Evolutionary conservation across 1,140 invertebrate species (phyloP).

Genomic region (Heliconius hewitsoni): DNA sequence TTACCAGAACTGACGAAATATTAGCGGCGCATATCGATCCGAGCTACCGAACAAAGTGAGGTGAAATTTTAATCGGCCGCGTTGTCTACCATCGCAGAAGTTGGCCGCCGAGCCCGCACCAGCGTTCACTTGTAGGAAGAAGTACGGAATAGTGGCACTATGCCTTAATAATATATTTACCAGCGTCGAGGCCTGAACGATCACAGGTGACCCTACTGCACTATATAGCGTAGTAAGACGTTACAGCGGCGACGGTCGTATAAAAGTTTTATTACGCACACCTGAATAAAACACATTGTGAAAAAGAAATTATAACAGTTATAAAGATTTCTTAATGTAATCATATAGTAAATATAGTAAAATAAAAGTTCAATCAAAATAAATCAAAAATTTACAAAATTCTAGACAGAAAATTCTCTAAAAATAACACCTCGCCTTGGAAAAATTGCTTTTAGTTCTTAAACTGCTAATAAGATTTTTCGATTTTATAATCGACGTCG

Average conservation of each 20-base stretch:
- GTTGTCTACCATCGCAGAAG: slow-evolving; percentile 66
- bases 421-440: too few species aligned
- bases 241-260: too few species aligned
- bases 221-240: too few species aligned
- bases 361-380: too few species aligned
- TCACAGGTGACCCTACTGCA: slow-evolving; percentile 38
- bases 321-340: neutral
- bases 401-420: too few species aligned
- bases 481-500: too few species aligned
- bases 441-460: too few species aligned
- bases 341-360: too few species aligned
- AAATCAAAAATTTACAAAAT: too few species aligned
- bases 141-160: slow-evolving; percentile 23
- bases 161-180: slow-evolving; percentile 51
- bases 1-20: slow-evolving; percentile 38
- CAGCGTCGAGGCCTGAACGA: neutral
- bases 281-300: too few species aligned
- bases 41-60: slow-evolving; percentile 69
- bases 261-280: too few species aligned
- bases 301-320: neutral
- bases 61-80: slow-evolving; percentile 78
- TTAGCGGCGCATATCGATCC: slow-evolving; percentile 67
- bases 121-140: slow-evolving; percentile 46
- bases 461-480: too few species aligned
- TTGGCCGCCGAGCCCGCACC: slow-evolving; percentile 55